Percentiles rank a stretch among this genome's conserved stretches.
These are phyloP conservation scores for Semotilus atromaculatus DNA, from an alignment of 2,797 vertebrate species.

Conservation along the genomic window DNA sequence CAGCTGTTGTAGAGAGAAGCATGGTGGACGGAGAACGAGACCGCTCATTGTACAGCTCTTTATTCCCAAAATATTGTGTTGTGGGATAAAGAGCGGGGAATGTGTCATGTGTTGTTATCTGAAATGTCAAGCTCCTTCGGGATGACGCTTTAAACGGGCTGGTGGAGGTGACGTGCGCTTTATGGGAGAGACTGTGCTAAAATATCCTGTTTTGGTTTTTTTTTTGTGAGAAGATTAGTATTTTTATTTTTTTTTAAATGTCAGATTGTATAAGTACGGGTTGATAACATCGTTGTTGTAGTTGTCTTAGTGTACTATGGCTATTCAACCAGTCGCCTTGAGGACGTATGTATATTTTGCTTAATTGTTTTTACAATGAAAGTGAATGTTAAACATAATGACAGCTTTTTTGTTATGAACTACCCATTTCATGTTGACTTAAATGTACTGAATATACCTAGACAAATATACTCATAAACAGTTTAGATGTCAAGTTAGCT, in stretches of 20 bases:
- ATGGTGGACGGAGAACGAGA: slow-evolving; percentile 3
- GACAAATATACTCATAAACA: neutral
- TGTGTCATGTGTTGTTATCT: too few species aligned
- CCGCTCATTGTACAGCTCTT: neutral
- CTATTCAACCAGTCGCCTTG: neutral
- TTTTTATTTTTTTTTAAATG: neutral
- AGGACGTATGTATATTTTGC: neutral
- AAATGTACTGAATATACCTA: neutral
- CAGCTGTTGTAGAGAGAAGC: slow-evolving; percentile 47
- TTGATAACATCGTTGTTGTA: neutral
- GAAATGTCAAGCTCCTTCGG: neutral
- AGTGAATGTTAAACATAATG: neutral
- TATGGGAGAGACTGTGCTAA: neutral
- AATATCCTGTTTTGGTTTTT: neutral
- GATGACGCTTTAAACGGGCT: neutral
- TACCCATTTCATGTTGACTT: neutral
- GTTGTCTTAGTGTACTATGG: neutral
- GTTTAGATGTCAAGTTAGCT: neutral
- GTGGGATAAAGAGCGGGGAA: neutral
- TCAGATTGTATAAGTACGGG: neutral
- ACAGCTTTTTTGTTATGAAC: neutral
- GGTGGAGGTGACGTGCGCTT: neutral
- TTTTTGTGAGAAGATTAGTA: neutral
- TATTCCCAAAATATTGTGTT: neutral
- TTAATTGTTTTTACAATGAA: neutral